Evolutionary conservation across 2,113 vertebrate species (phyloP).

Genomic region (Heterocephalus glaber): DNA sequence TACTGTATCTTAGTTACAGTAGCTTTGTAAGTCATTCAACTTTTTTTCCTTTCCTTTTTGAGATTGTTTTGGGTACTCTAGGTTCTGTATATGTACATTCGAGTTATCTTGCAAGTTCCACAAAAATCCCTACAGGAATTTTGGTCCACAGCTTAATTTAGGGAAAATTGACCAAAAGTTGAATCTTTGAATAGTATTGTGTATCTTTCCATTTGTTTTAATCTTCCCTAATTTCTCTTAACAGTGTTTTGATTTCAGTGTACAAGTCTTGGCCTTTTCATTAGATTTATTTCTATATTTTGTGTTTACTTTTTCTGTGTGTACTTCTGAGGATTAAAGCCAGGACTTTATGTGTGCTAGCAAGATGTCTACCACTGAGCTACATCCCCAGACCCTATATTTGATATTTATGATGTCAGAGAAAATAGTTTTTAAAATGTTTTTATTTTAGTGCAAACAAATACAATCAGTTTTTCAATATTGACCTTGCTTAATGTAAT

Average conservation of each 20-base stretch:
- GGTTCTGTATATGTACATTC: background rate
- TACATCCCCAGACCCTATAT: background rate
- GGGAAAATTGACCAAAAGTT: background rate
- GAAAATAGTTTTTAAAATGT: background rate
- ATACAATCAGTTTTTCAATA: background rate
- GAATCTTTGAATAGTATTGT: background rate
- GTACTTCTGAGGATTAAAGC: background rate
- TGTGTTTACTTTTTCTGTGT: background rate
- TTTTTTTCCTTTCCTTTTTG: too few species aligned
- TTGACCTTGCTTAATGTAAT: background rate
- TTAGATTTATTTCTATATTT: slow-evolving; percentile 13
- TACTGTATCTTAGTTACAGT: too few species aligned
- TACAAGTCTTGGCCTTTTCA: background rate
- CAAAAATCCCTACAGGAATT: slow-evolving; percentile 7
- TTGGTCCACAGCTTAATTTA: background rate
- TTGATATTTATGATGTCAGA: background rate
- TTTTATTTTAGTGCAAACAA: background rate
- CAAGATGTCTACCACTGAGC: background rate
- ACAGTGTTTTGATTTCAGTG: slow-evolving; percentile 8
- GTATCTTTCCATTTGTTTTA: background rate
- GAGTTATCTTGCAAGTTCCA: background rate
- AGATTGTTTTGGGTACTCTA: background rate
- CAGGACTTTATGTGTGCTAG: background rate
- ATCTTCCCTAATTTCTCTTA: background rate
- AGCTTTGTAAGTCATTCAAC: too few species aligned